Evolutionary conservation across 1,140 invertebrate species (phyloP), one percentile per base, ranked within the genome.

Genomic region (Parasteatoda tepidariorum): DNA sequence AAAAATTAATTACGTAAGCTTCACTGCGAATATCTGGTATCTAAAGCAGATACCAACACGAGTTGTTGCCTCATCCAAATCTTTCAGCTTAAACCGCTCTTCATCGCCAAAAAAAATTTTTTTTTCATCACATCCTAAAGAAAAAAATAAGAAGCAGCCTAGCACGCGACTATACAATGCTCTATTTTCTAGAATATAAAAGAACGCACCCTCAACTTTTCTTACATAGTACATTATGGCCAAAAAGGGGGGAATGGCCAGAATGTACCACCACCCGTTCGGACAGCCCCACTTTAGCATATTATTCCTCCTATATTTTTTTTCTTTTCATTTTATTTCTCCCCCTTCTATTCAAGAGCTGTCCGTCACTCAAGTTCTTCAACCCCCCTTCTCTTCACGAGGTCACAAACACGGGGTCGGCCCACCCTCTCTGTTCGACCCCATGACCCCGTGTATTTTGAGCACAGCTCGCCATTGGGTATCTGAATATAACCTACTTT

Each of bases 401-500:
- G 76, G 76, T 79, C 76, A 79, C 64, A n/a, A n/a, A 54, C 59
- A 30, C 34, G 71, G 48, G 71, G 73, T 62, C 61, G 59, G 38
- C 34, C 62, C 76, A 67, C 62, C 75, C 75, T 41, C 74, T 57
- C 15, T 9, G 68, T 67, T 57, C 64, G 76, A 79, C 76, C 76
- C 48, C 48, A 28, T 79, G 76, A 79, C 76, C 76, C 76, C 64
- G 62, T 61, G 57, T 75, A 38, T 33, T 41, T n/a, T 2, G 31
- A 28, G 24, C 62, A 26, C 33, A 15, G 48, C 41, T 9, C 64
- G 64, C 54, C 64, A 68, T 79, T 79, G 76, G 75, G 33, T 79
- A 79, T 79, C 54, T 59, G 76, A 68, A 79, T 79, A 67, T 79
- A 79, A 79, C 76, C 76, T 59, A 68, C 64, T 79, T 79, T 79